Conservation (phyloP, 2,888 invertebrate species). For the Tethea ocularis region DNA sequence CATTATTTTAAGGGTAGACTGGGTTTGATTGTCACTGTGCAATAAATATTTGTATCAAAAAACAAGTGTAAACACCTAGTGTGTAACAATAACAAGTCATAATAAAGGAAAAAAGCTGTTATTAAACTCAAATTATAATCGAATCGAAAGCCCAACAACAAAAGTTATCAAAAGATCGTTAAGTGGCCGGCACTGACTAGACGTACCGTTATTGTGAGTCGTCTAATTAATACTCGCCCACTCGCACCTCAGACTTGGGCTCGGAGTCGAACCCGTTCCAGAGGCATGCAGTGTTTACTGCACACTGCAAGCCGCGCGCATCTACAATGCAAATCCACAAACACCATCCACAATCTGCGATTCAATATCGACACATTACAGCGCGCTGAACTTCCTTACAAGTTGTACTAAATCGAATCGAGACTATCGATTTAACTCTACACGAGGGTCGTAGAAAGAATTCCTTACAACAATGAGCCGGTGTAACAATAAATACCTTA, state of each 20-base stretch:
- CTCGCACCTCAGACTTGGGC: conserved; percentile 37
- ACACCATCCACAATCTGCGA: conserved; percentile 67
- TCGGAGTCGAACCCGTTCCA: conserved; percentile 62
- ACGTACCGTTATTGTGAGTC: conserved; percentile 62
- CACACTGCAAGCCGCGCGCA: conserved; percentile 65
- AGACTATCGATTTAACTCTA: conserved; percentile 78
- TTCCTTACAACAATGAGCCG: conserved; percentile 82
- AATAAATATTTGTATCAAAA: neutral
- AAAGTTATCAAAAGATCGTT: conserved; percentile 72
- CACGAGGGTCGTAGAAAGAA: conserved; percentile 76
- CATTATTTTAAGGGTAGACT: neutral
- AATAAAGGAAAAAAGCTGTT: conserved; percentile 42
- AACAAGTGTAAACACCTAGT: neutral
- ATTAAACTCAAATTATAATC: conserved; percentile 55
- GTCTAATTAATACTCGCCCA: conserved; percentile 78
- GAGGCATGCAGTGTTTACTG: conserved; percentile 49
- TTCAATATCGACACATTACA: conserved; percentile 55
- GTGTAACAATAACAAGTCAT: neutral
- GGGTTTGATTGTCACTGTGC: neutral
- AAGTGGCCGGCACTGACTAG: conserved; percentile 48
- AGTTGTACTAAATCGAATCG: conserved; percentile 57
- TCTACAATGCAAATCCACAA: conserved; percentile 78
- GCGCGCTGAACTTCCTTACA: conserved; percentile 42
- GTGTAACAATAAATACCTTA: conserved; percentile 84
- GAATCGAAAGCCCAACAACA: conserved; percentile 56